Evolutionary conservation across 1,140 invertebrate genomes (phyloP).

Genomic region (Scaptodrosophila lebanonensis): DNA sequence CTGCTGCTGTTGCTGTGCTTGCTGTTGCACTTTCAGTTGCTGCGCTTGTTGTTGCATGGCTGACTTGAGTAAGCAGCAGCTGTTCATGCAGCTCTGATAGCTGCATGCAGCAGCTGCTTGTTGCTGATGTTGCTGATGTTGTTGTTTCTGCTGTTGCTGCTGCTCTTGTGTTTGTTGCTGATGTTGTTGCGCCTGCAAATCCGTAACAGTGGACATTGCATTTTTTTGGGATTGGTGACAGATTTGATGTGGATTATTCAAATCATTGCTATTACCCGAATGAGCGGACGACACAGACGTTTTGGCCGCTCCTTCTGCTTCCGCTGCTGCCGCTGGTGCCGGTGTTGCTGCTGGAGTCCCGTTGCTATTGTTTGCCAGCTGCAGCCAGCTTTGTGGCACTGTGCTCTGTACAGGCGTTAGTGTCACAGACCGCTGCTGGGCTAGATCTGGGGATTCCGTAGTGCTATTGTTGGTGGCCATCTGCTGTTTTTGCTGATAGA

Average conservation of each 20-base stretch:
- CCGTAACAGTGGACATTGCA: too few relatives aligned
- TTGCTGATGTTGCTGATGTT: background rate
- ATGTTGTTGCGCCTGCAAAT: too few relatives aligned
- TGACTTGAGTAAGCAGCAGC: background rate
- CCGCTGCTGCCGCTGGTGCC: background rate
- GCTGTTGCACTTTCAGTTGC: constrained; percentile 1
- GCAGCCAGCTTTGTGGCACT: too few relatives aligned
- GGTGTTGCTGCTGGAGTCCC: background rate
- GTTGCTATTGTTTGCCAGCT: background rate
- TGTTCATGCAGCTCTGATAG: background rate
- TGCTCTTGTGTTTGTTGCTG: background rate
- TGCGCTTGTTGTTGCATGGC: background rate
- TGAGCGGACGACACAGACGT: too few relatives aligned
- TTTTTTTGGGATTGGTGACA: too few relatives aligned
- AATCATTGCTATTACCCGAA: too few relatives aligned
- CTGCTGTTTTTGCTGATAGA: too few relatives aligned
- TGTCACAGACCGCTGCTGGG: too few relatives aligned
- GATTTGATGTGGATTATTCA: too few relatives aligned
- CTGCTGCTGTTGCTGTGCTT: background rate
- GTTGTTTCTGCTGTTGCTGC: constrained; percentile 1
- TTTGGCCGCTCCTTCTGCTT: background rate
- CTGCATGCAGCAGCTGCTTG: constrained; percentile 5
- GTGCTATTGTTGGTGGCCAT: too few relatives aligned
- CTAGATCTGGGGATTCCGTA: too few relatives aligned
- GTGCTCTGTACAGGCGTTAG: too few relatives aligned